Evolutionary conservation across 2,888 invertebrate genomes (phyloP), one percentile per base, ranked within the genome.

Genomic region (Cryptocephalus moraei): DNA sequence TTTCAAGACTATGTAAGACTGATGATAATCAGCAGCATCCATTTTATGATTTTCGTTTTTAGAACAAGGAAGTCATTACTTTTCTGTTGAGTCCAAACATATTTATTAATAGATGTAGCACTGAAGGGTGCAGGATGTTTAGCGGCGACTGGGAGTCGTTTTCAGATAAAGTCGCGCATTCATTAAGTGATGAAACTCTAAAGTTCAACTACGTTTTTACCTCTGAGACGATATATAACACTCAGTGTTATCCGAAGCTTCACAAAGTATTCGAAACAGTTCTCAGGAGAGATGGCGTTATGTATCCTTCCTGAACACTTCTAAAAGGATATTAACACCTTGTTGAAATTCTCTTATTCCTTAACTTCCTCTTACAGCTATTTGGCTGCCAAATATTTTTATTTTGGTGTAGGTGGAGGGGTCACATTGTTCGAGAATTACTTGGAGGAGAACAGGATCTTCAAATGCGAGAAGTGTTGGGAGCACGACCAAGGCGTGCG

Each of bases 401-500:
- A 97, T 69, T 96, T 96, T 75, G 96, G 96, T 52, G 91, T 95
- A 14, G 95, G 95, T 9, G 96, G 96, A 44, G 84, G 91, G 9
- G 74, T 84, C 38, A 72, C 81, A 52, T 79, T 85, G 56, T 96
- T 95, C 75, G 79, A 85, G 67, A 67, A 77, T 40, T 66, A 76
- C 44, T 58, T 92, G 8, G 62, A 72, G 48, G 69, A 73, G 42
- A 77, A 78, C 60, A 71, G 71, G 22, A 57, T 67, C 39, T 81
- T 91, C 59, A 61, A 72, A 31, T 70, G 72, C 51, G 68, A 75
- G 60, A 70, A 75, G 33, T 75, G 81, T 44, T 88, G 86, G 86
- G 78, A 72, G 62, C 81, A 77, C 62, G 62, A 63, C 12, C 74
- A 76, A 63, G 86, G 86, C 63, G 72, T 82, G 48, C 75, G 75